Evolutionary conservation across 1,140 invertebrate species (phyloP).

Genomic region (Platorchestia sp.): DNA sequence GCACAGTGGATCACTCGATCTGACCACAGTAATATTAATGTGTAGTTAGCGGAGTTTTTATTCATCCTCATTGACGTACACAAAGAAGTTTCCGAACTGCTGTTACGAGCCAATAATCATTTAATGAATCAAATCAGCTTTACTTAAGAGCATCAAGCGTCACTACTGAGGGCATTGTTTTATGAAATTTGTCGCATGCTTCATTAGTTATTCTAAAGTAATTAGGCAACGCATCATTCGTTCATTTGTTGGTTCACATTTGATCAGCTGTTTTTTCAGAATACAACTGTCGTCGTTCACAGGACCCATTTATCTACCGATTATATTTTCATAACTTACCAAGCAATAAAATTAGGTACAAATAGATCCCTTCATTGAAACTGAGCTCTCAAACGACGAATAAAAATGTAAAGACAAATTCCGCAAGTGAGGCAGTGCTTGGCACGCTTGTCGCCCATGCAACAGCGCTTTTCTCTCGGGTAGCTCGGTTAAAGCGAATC

Average conservation of each 20-base stretch:
- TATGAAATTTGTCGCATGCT: neutral
- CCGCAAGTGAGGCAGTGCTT: neutral
- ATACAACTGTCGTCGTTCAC: neutral
- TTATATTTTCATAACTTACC: neutral
- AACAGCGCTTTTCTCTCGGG: neutral
- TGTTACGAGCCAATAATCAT: neutral
- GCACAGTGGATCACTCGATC: neutral
- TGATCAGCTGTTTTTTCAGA: no score
- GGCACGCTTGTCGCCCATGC: neutral
- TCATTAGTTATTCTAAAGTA: no score
- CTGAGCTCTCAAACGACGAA: neutral
- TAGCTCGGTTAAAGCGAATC: slow-evolving; percentile 47
- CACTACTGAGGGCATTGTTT: neutral
- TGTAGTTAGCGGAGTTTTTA: neutral
- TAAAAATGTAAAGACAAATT: neutral
- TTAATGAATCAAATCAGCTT: neutral
- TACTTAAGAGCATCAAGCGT: neutral
- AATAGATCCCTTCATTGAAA: neutral
- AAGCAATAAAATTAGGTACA: neutral
- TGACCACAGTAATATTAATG: neutral
- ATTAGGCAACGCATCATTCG: no score
- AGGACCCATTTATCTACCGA: neutral
- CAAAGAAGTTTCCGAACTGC: neutral
- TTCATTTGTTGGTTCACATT: no score
- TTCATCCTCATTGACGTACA: neutral